Percentiles rank a stretch among this genome's conserved stretches.
phyloP scores from a whole-genome alignment of 35 echinoderm and acorn worm species.

The Diadema setosum region DNA sequence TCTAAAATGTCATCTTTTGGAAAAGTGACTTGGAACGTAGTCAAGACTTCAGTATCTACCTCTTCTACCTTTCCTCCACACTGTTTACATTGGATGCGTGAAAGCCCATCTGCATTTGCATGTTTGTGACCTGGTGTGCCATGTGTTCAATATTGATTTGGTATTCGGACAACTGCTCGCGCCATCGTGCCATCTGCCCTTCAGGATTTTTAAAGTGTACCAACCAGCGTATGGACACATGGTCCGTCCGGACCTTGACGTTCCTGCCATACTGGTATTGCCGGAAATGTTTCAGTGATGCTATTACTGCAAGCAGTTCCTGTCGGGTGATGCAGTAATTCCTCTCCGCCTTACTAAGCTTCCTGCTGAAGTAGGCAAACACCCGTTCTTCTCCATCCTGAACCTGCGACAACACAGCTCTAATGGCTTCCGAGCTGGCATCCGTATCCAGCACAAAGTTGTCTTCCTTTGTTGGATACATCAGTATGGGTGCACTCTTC shows the following conservation, averaged over 20 bases:
- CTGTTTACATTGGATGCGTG: too few relatives aligned
- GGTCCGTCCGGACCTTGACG: conserved; percentile 37
- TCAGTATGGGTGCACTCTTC: conserved; percentile 32
- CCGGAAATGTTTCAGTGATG: conserved; percentile 18
- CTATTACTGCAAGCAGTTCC: too few relatives aligned
- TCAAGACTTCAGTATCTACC: too few relatives aligned
- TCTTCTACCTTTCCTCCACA: too few relatives aligned
- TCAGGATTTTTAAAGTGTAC: too few relatives aligned
- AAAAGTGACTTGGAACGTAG: too few relatives aligned
- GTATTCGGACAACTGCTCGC: not conserved
- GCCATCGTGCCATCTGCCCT: too few relatives aligned
- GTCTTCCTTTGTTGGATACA: conserved; percentile 19
- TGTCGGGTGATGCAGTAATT: conserved; percentile 48
- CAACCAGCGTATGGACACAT: conserved; percentile 21
- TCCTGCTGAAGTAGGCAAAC: conserved; percentile 41
- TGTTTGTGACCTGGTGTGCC: conserved; percentile 38
- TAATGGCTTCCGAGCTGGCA: too few relatives aligned
- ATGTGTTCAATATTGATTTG: conserved; percentile 43
- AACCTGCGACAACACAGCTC: too few relatives aligned
- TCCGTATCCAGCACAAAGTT: too few relatives aligned
- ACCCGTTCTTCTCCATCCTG: conserved; percentile 44
- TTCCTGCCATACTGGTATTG: conserved; percentile 29
- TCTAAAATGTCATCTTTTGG: too few relatives aligned
- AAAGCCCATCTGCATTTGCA: too few relatives aligned
- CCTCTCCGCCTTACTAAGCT: conserved; percentile 29